Evolutionary conservation across 2,113 vertebrate species (phyloP).

Genomic region (Caranx melampygus): DNA sequence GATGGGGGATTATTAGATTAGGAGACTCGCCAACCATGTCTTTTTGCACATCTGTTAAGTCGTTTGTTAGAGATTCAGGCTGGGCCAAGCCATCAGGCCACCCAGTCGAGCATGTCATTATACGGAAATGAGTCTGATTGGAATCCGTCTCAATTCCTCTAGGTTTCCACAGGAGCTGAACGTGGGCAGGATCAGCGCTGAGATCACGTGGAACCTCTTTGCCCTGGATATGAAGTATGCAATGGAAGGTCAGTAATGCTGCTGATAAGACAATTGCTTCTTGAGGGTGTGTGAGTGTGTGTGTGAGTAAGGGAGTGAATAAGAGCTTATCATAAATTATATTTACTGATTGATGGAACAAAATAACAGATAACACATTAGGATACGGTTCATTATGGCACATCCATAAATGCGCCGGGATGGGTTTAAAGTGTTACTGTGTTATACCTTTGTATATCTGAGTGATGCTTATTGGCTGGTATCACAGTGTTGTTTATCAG

Average conservation of each 20-base stretch:
- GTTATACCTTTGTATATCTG: neutral
- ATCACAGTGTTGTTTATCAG: slow-evolving; percentile 44
- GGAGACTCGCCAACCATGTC: slow-evolving; percentile 41
- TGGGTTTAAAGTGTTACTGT: slow-evolving; percentile 3
- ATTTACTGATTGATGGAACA: slow-evolving; percentile 16
- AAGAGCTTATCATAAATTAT: neutral
- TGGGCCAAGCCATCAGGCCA: slow-evolving; percentile 47
- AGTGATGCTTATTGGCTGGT: slow-evolving; percentile 38
- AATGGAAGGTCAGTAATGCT: slow-evolving; percentile 90
- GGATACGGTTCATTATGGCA: too few relatives aligned
- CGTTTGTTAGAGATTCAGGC: slow-evolving; percentile 47
- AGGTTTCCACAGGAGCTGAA: slow-evolving; percentile 98
- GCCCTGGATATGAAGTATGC: slow-evolving; percentile 97
- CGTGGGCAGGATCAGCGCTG: slow-evolving; percentile 93
- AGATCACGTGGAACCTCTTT: slow-evolving; percentile 95
- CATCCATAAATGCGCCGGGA: neutral
- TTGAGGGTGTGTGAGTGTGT: neutral
- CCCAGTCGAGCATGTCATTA: slow-evolving; percentile 51
- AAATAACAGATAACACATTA: slow-evolving; percentile 1
- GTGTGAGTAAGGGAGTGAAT: neutral
- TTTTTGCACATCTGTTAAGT: slow-evolving; percentile 57
- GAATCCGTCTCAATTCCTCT: slow-evolving; percentile 68
- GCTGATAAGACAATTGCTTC: slow-evolving; percentile 12
- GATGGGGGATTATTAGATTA: slow-evolving; percentile 57
- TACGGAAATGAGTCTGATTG: slow-evolving; percentile 66